Conservation (phyloP, 2,888 invertebrate species). For the Teleogryllus oceanicus region DNA sequence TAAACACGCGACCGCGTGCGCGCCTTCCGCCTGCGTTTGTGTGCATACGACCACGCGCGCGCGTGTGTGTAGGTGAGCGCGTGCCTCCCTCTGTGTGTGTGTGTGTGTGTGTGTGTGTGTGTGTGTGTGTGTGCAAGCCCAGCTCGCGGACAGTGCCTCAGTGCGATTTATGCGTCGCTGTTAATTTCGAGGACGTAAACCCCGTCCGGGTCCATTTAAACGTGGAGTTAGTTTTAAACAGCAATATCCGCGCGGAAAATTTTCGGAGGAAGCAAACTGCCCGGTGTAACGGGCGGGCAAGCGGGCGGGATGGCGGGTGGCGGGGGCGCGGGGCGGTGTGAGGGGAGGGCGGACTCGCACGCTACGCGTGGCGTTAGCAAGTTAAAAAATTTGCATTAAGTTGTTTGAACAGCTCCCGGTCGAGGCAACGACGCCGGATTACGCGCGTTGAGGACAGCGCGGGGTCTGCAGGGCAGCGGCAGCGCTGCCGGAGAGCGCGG, state of each 20-base stretch:
- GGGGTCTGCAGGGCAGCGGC: too few relatives aligned
- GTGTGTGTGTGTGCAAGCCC: background rate
- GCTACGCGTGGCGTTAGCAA: background rate
- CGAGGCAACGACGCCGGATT: too few relatives aligned
- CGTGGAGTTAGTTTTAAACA: slow-evolving; percentile 9
- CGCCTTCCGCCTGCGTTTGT: too few relatives aligned
- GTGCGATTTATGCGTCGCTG: background rate
- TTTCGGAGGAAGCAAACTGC: background rate
- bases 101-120: too few relatives aligned
- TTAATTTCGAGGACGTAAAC: slow-evolving; percentile 18
- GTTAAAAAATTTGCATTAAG: slow-evolving; percentile 1
- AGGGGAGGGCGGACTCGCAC: background rate
- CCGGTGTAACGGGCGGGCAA: background rate
- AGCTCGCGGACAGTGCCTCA: background rate
- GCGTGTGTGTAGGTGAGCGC: too few relatives aligned
- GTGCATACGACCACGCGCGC: too few relatives aligned
- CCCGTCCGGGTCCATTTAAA: background rate
- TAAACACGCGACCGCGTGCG: too few relatives aligned
- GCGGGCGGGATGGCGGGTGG: background rate
- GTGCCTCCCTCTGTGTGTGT: too few relatives aligned
- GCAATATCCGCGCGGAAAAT: slow-evolving; percentile 9
- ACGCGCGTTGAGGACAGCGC: too few relatives aligned
- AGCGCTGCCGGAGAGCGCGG: too few relatives aligned
- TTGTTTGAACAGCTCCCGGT: background rate
- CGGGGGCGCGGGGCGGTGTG: background rate